phyloP scores from a whole-genome alignment of 2,113 vertebrate species.

The Ammospiza caudacuta region DNA sequence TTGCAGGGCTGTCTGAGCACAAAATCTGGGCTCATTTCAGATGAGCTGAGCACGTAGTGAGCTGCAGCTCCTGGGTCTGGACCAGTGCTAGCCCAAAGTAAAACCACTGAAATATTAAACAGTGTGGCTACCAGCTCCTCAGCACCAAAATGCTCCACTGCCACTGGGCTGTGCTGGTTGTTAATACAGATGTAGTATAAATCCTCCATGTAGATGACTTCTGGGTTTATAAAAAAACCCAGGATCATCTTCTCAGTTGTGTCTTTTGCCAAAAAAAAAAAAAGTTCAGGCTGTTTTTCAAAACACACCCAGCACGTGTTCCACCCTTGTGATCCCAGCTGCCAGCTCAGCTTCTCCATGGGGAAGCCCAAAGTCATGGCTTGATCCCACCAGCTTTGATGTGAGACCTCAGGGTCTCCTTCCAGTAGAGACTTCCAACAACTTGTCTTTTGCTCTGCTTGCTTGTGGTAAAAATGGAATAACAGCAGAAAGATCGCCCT shows the following conservation, averaged over 20 bases:
- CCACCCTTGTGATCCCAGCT: neutral
- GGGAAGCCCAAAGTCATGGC: neutral
- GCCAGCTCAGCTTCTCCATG: neutral
- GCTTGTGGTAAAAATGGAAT: neutral
- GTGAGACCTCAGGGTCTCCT: neutral
- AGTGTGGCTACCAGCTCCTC: neutral
- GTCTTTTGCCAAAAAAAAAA: neutral
- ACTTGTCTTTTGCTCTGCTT: neutral
- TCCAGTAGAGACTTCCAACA: neutral
- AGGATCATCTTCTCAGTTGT: neutral
- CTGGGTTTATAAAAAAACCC: neutral
- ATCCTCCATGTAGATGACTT: neutral
- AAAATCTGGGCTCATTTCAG: neutral
- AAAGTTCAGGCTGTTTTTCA: neutral
- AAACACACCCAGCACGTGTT: rapidly evolving
- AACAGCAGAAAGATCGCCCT: neutral
- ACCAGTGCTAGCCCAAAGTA: neutral
- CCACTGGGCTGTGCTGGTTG: neutral
- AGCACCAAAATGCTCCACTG: neutral
- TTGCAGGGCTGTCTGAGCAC: neutral
- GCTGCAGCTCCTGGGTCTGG: neutral
- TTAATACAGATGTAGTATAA: neutral
- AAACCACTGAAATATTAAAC: neutral
- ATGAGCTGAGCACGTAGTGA: neutral
- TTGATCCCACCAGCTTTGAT: neutral